Evolutionary conservation across 2,797 vertebrate genomes (phyloP).

Genomic region (Sciurus vulgaris): DNA sequence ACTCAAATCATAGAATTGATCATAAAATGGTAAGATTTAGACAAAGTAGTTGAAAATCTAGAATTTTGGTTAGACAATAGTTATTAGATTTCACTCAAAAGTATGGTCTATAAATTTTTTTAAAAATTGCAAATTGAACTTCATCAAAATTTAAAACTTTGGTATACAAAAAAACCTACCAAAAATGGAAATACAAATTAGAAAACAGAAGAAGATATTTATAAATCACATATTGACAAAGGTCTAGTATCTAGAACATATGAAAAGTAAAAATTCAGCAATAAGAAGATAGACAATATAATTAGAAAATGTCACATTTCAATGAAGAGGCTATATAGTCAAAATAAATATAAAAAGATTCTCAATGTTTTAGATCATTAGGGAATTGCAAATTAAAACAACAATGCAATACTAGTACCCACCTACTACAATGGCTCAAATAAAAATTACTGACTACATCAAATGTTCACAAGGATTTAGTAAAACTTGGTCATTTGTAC

Average conservation of each 20-base stretch:
- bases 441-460: not conserved
- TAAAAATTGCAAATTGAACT: not conserved
- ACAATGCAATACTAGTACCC: not conserved
- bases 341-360: not conserved
- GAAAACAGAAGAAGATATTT: not conserved
- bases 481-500: not conserved
- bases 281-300: not conserved
- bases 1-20: not conserved
- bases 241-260: not conserved
- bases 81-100: not conserved
- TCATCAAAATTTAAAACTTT: not conserved
- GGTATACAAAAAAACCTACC: not conserved
- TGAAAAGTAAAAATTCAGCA: not conserved
- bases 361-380: not conserved
- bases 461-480: not conserved
- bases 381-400: not conserved
- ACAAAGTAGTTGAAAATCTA: not conserved
- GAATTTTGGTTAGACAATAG: not conserved
- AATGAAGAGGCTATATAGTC: not conserved
- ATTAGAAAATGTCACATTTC: conserved; percentile 2
- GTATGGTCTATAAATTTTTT: not conserved
- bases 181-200: not conserved
- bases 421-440: not conserved
- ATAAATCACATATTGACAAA: not conserved
- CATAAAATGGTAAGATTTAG: conserved; percentile 28